Conservation (phyloP, 1,140 invertebrate genomes). For the Leptinotarsa lineolata region DNA sequence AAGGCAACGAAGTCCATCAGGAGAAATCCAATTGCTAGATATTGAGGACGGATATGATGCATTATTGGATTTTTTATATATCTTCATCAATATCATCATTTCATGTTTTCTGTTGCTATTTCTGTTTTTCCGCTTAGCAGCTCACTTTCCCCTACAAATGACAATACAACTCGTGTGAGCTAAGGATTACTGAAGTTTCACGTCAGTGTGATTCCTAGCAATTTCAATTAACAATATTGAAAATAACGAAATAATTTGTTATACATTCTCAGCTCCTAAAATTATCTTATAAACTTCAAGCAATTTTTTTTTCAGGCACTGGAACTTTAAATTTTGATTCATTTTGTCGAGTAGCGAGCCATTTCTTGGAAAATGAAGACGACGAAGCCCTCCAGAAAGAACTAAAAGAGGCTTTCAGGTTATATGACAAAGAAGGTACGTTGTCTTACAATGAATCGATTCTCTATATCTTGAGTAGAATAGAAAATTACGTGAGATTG, state of each 20-base stretch:
- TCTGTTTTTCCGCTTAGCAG: too few species aligned
- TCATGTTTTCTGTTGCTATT: too few species aligned
- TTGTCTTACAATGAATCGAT: neutral
- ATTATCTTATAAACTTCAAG: neutral
- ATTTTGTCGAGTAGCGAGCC: conserved; percentile 70
- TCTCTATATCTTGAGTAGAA: too few species aligned
- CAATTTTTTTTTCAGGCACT: conserved; percentile 59
- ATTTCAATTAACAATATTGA: neutral
- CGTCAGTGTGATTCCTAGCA: neutral
- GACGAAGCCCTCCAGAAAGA: conserved; percentile 79
- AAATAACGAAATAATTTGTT: neutral
- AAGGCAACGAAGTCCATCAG: too few species aligned
- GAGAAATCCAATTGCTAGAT: too few species aligned
- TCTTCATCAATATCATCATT: too few species aligned
- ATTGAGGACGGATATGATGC: too few species aligned
- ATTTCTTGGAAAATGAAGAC: conserved; percentile 74
- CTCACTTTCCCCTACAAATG: too few species aligned
- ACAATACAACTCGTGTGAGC: too few species aligned
- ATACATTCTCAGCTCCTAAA: neutral
- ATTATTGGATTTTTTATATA: too few species aligned
- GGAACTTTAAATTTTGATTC: conserved; percentile 71
- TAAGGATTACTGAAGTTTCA: too few species aligned
- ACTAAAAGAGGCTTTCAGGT: conserved; percentile 74
- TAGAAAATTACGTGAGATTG: too few species aligned
- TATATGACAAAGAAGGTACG: conserved; percentile 74